Conservation (phyloP, 2,113 vertebrate genomes). For the Heterochromis multidens region DNA sequence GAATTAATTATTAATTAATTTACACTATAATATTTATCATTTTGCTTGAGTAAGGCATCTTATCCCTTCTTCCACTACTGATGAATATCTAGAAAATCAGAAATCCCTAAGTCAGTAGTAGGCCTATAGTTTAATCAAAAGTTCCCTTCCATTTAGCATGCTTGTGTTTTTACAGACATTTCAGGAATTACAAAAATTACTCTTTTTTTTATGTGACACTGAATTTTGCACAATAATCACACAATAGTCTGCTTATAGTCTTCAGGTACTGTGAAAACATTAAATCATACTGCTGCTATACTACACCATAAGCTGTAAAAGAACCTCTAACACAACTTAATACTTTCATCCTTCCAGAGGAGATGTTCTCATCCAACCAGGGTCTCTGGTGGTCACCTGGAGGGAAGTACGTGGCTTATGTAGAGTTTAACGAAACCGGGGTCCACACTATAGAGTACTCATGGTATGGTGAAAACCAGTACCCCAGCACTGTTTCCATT, state of each 20-base stretch:
- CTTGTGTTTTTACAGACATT: neutral
- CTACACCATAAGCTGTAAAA: neutral
- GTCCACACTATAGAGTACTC: conserved; percentile 90
- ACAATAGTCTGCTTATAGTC: neutral
- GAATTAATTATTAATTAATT: too few relatives aligned
- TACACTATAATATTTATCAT: neutral
- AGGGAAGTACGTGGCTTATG: conserved; percentile 85
- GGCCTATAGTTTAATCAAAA: neutral
- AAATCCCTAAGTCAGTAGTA: too few relatives aligned
- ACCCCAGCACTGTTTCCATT: conserved; percentile 88
- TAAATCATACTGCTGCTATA: neutral
- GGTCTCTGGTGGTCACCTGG: conserved; percentile 95
- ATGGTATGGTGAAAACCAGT: conserved; percentile 91
- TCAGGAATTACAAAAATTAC: neutral
- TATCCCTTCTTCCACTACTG: too few relatives aligned
- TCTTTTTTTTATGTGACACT: neutral
- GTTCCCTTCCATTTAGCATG: neutral
- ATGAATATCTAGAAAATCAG: too few relatives aligned
- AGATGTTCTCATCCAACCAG: conserved; percentile 88
- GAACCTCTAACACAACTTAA: neutral
- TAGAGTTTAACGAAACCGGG: conserved; percentile 86
- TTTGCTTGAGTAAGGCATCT: too few relatives aligned
- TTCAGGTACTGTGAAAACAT: neutral
- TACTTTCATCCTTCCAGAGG: conserved; percentile 77
- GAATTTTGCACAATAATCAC: neutral